Evolutionary conservation across 2,113 vertebrate genomes (phyloP), one percentile per base, ranked within the genome.

Genomic region (Hippocampus zosterae): DNA sequence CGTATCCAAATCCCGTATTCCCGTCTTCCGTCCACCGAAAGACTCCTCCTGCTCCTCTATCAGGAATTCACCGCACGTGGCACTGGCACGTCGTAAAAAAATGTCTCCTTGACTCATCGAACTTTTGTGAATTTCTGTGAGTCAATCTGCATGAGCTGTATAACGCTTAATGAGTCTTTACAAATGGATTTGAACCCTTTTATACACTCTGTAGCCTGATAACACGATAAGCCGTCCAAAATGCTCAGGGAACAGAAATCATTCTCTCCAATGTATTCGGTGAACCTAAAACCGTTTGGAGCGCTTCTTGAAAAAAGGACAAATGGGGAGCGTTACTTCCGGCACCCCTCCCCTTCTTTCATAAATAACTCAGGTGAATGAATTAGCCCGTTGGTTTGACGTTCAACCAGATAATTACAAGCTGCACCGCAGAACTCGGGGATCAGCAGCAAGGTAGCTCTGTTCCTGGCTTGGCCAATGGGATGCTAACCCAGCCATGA

Each of bases 281-380:
- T 80, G 67, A 78, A 74, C 33, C 53, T 69, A 37, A 84, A 78
- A 70, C 65, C 65, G 74, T 73, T 65, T 73, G 55, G 56, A 63
- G 81, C 81, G 76, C 77, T 73, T 79, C 76, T 80, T 3, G 10
- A 72, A 76, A 76, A 37, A 79, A 89, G 83, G 81, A 70, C 83
- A 79, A 70, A 73, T 62, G 70, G 84, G 72, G 84, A 90, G 85
- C 76, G 81, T 83, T 85, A 83, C 46, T 74, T 67, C 81, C 66
- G 10, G 67, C 15, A n/a, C 40, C 33, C 16, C 44, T 3, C 8
- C 63, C 48, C 2, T 65, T 29, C 42, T 44, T 73, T 81, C 69
- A 91, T 89, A 89, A 92, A 92, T 90, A 91, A 88, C 62, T 81
- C 74, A 81, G 84, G 78, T 83, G 85, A 90, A 91, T 92, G 88